These are phyloP conservation scores for Chrysochloris asiatica DNA, from an alignment of 2,113 vertebrate species.

Conservation along the genomic window DNA sequence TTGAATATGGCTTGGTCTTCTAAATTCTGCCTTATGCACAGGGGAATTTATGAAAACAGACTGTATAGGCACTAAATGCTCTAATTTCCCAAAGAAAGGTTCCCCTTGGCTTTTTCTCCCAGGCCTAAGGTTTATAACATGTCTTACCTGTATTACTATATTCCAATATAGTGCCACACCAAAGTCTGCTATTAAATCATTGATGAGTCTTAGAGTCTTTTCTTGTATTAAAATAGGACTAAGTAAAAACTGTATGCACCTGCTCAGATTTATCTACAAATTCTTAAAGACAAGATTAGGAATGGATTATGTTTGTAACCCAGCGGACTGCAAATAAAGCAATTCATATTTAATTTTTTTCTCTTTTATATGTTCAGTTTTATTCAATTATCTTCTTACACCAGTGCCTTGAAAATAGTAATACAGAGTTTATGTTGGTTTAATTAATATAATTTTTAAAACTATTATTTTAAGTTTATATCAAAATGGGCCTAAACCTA, in stretches of 20 bases:
- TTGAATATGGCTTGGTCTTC: no score
- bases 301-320: no score
- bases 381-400: conserved; percentile 1
- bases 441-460: not conserved
- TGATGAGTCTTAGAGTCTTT: no score
- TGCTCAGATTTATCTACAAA: no score
- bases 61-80: not conserved
- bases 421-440: not conserved
- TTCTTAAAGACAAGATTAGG: no score
- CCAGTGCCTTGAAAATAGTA: not conserved
- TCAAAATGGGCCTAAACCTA: not conserved
- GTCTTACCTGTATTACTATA: not conserved
- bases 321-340: not conserved
- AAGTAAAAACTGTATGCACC: no score
- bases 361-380: not conserved
- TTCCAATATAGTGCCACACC: not conserved
- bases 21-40: not conserved
- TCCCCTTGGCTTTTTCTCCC: not conserved
- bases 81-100: not conserved
- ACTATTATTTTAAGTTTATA: not conserved
- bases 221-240: no score
- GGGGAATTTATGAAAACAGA: not conserved
- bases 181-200: no score
- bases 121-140: not conserved
- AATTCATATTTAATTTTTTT: not conserved